phyloP scores from a whole-genome alignment of 2,113 vertebrate species.

The Sinocyclocheilus maitianheensis region DNA sequence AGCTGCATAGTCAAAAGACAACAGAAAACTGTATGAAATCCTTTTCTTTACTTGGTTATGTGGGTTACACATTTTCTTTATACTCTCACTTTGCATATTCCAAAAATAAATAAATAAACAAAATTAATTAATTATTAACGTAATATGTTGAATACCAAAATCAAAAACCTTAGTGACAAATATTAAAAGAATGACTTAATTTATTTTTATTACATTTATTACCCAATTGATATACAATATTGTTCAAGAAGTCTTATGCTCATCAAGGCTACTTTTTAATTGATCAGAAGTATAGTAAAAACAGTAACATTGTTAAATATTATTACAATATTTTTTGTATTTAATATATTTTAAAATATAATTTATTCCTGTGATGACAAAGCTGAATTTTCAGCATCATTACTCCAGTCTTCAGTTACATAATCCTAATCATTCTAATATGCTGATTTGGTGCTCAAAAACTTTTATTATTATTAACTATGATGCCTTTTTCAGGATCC shows the following conservation, averaged over 20 bases:
- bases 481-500: background rate
- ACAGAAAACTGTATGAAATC: background rate
- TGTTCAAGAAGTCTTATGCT: background rate
- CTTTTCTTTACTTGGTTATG: background rate
- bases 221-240: background rate
- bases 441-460: background rate
- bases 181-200: background rate
- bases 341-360: background rate
- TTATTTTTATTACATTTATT: background rate
- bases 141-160: background rate
- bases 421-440: background rate
- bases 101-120: background rate
- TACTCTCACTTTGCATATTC: conserved; percentile 38
- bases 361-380: background rate
- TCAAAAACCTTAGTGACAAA: background rate
- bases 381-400: background rate
- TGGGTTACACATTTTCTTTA: background rate
- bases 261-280: background rate
- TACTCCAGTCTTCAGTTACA: background rate
- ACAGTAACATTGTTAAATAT: background rate
- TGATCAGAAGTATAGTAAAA: background rate
- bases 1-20: background rate
- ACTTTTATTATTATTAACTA: background rate
- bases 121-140: background rate
- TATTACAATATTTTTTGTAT: background rate